Evolutionary conservation across 2,113 vertebrate genomes (phyloP).

Genomic region (Salminus brasiliensis): DNA sequence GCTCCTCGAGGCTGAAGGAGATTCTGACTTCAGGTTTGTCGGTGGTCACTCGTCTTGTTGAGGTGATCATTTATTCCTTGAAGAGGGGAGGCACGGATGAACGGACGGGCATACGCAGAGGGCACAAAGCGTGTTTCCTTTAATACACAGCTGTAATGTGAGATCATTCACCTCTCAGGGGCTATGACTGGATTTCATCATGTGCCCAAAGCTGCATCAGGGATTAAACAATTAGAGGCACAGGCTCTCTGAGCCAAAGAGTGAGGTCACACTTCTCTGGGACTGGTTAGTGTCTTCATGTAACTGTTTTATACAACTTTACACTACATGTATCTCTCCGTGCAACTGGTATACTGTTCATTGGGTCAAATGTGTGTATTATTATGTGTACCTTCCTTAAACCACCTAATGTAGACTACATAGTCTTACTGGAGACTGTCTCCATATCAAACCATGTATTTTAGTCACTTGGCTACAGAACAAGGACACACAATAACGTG

Average conservation of each 20-base stretch:
- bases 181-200: constrained; percentile 60
- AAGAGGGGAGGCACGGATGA: neutral
- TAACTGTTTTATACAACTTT: constrained; percentile 10
- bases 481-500: neutral
- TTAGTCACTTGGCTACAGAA: neutral
- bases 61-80: constrained; percentile 98
- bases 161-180: constrained; percentile 44
- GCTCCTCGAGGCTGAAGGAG: constrained; percentile 91
- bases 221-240: constrained; percentile 73
- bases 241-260: constrained; percentile 54
- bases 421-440: neutral
- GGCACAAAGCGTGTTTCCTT: constrained; percentile 2
- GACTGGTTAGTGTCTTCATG: constrained; percentile 3
- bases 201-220: constrained; percentile 62
- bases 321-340: constrained; percentile 5
- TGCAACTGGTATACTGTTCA: neutral
- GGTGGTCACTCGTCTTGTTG: constrained; percentile 89
- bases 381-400: no score
- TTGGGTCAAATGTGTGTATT: no score
- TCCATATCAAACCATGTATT: neutral
- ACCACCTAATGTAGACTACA: neutral
- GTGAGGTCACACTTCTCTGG: constrained; percentile 51
- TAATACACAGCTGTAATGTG: constrained; percentile 39
- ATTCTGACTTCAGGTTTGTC: constrained; percentile 94
- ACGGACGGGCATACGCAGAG: neutral